A percentile compares a stretch with the other conserved stretches of the same genome.
Conservation (phyloP, 2,888 invertebrate species). For the Papilio demoleus region DNA sequence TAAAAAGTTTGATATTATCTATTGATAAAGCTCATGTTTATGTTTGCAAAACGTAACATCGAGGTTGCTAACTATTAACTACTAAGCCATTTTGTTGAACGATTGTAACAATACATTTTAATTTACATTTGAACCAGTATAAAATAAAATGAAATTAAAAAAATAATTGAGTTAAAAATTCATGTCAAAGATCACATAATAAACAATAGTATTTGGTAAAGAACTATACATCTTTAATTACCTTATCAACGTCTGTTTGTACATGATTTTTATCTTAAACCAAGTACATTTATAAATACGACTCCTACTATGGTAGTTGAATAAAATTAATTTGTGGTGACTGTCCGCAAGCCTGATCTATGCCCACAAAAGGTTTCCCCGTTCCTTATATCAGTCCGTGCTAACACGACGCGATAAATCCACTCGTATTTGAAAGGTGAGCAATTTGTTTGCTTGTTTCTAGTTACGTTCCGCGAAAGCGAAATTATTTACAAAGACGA, state of each 20-base stretch:
- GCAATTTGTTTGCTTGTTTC: slow-evolving; percentile 37
- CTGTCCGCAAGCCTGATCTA: slow-evolving; percentile 37
- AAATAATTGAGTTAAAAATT: no score
- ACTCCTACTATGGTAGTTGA: slow-evolving; percentile 33
- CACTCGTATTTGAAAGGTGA: slow-evolving; percentile 38
- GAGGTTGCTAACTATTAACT: no score
- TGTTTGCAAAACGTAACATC: not conserved
- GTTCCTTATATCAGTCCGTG: slow-evolving; percentile 40
- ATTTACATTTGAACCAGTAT: no score
- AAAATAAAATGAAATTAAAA: no score
- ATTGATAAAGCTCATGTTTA: not conserved
- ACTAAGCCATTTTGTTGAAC: no score
- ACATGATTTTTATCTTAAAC: slow-evolving; percentile 7
- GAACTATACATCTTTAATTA: not conserved
- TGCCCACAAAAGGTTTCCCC: slow-evolving; percentile 38
- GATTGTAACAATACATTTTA: no score
- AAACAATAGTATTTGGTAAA: not conserved
- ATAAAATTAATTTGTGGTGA: slow-evolving; percentile 37
- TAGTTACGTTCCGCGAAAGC: slow-evolving; percentile 34
- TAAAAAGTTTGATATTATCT: slow-evolving; percentile 1
- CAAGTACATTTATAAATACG: slow-evolving; percentile 16
- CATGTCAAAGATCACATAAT: no score
- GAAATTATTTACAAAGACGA: slow-evolving; percentile 35
- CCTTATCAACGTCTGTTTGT: not conserved
- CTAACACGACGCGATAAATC: slow-evolving; percentile 40